Evolutionary conservation across 2,888 invertebrate species (phyloP), one percentile per base, ranked within the genome.

Genomic region (Noctua fimbriata): DNA sequence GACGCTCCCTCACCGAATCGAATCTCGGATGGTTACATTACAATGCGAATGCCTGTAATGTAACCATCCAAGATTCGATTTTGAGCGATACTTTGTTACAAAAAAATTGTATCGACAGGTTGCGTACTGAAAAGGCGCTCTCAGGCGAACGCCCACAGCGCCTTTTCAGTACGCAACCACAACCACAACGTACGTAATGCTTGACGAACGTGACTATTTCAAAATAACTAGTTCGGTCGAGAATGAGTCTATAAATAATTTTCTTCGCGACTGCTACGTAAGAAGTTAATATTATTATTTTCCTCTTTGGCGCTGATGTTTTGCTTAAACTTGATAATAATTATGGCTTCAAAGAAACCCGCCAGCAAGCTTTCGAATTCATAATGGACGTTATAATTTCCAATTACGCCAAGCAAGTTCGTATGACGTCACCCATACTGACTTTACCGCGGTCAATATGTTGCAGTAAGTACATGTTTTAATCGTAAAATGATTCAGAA

Each of bases 301-400:
- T 47, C 10, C 18, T 24, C 67, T 41, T 67, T 69, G 32, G 16
- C 49, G 7, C 12, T 49, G 24, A 78, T 49, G 41, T 18, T 78
- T 69, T 60, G 14, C 28, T 69, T 49, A 69, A 63, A 63, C 41
- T 63, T 69, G 18, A 32, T 58, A 63, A 52, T 63, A 44, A 69
- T 52, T 63, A 63, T 52, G 44, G 32, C 69, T n/a, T 32, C 52
- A 69, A 49, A 69, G 69, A 78, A 49, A 63, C 21, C 67, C 69
- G 58, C 67, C 36, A 47, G 67, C 58, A 67, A 67, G 41, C 60
- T 78, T 78, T 78, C 69, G 67, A 78, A 78, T 52, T 67, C 28
- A 28, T 78, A 55, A 36, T 14, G 36, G 49, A 32, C 58, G 21
- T 78, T 78, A 63, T 78, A 16, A 69, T 78, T 78, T 69, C 69